phyloP scores from a whole-genome alignment of 2,797 vertebrate species.

The Thalassophryne amazonica region DNA sequence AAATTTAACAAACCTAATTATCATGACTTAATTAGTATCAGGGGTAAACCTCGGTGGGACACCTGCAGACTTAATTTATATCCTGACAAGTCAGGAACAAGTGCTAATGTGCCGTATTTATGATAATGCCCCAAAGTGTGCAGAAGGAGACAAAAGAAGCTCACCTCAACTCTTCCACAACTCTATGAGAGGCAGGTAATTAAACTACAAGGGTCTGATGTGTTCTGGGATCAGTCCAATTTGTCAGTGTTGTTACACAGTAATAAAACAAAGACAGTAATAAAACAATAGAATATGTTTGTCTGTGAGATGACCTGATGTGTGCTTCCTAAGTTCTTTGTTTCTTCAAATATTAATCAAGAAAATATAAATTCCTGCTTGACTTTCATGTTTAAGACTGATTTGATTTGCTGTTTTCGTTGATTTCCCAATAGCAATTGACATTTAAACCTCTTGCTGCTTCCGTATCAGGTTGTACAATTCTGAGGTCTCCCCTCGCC shows the following conservation, averaged over 20 bases:
- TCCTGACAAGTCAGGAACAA: slow-evolving; percentile 99
- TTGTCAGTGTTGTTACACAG: slow-evolving; percentile 51
- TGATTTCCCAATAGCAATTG: no score
- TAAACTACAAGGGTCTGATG: slow-evolving; percentile 67
- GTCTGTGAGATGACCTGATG: slow-evolving; percentile 23
- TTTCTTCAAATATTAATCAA: slow-evolving; percentile 7
- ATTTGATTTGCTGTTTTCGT: no score
- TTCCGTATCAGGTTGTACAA: slow-evolving; percentile 17
- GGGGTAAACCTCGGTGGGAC: slow-evolving; percentile 98
- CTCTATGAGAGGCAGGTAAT: slow-evolving; percentile 77
- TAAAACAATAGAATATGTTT: slow-evolving; percentile 34
- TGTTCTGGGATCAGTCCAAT: slow-evolving; percentile 53
- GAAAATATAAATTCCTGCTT: slow-evolving; percentile 1
- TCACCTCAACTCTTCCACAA: slow-evolving; percentile 75
- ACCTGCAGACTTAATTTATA: slow-evolving; percentile 99
- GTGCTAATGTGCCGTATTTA: slow-evolving; percentile 99
- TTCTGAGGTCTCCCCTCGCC: not conserved
- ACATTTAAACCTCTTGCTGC: not conserved
- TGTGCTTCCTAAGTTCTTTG: slow-evolving; percentile 16
- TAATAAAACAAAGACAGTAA: slow-evolving; percentile 50
- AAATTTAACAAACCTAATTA: slow-evolving; percentile 99
- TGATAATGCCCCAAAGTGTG: slow-evolving; percentile 92
- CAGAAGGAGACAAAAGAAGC: slow-evolving; percentile 71
- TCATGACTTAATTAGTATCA: slow-evolving; percentile 99
- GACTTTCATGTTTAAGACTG: not conserved